These are phyloP conservation scores for Bostrychus sinensis DNA, from an alignment of 2,113 vertebrate species.

Conservation along the genomic window DNA sequence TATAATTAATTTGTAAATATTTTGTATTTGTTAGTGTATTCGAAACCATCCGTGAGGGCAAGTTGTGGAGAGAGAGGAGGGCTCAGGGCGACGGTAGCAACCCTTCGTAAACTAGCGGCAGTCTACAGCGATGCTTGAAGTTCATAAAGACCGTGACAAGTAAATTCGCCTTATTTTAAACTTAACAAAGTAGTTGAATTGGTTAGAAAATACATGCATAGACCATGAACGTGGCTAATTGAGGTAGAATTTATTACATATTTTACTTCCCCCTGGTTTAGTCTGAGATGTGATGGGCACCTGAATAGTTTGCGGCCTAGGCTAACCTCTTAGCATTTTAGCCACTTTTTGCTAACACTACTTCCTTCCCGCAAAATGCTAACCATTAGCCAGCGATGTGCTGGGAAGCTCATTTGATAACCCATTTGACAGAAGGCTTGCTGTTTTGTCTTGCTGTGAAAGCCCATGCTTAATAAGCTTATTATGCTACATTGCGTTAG, in stretches of 20 bases:
- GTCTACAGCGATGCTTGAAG: constrained; percentile 73
- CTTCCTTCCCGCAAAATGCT: constrained; percentile 70
- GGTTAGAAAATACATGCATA: constrained; percentile 32
- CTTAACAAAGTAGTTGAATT: constrained; percentile 70
- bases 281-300: constrained; percentile 73
- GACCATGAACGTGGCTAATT: constrained; percentile 16
- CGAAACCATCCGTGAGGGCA: constrained; percentile 65
- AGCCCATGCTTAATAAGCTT: background rate
- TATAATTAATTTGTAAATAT: constrained; percentile 39
- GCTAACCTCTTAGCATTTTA: constrained; percentile 57
- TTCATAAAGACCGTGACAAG: constrained; percentile 77
- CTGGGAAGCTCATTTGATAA: constrained; percentile 48
- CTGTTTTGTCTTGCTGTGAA: constrained; percentile 13
- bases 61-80: constrained; percentile 71
- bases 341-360: constrained; percentile 51
- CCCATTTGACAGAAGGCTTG: constrained; percentile 44
- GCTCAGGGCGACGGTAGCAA: constrained; percentile 68
- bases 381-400: constrained; percentile 49
- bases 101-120: constrained; percentile 69
- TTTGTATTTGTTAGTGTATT: constrained; percentile 65
- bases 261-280: constrained; percentile 62
- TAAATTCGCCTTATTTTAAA: constrained; percentile 64
- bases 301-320: constrained; percentile 80
- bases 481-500: background rate
- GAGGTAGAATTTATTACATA: constrained; percentile 21